These are phyloP conservation scores for Tympanuchus pallidicinctus DNA, from an alignment of 2,113 vertebrate species.

Conservation along the genomic window DNA sequence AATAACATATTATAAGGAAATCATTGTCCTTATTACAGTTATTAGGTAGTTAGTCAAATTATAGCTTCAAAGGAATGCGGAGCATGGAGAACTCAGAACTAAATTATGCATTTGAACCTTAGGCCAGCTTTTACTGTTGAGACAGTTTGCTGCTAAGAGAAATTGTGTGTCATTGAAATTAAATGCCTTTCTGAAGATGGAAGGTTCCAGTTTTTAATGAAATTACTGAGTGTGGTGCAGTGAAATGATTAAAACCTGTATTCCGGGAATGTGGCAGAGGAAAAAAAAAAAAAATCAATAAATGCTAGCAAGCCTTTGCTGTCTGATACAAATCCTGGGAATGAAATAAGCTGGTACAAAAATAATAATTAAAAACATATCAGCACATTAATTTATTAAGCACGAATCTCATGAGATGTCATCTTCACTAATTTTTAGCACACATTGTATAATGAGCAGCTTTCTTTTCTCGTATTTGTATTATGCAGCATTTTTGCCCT, in stretches of 20 bases:
- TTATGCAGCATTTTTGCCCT: conserved; percentile 88
- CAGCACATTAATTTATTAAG: conserved; percentile 91
- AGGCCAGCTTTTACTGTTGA: conserved; percentile 91
- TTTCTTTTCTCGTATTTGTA: conserved; percentile 84
- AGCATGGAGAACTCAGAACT: conserved; percentile 89
- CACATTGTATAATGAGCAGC: conserved; percentile 91
- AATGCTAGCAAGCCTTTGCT: conserved; percentile 84
- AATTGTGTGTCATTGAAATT: conserved; percentile 95
- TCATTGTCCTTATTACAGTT: conserved; percentile 93
- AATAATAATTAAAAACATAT: conserved; percentile 93
- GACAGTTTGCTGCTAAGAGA: conserved; percentile 88
- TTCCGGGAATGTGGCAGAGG: conserved; percentile 88
- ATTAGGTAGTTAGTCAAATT: conserved; percentile 94
- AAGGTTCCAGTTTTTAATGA: conserved; percentile 95
- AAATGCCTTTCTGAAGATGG: conserved; percentile 94
- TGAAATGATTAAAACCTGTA: conserved; percentile 98
- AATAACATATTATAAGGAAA: conserved; percentile 87
- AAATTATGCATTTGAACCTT: conserved; percentile 93
- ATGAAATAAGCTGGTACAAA: conserved; percentile 86
- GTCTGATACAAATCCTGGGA: conserved; percentile 81
- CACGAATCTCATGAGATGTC: conserved; percentile 85
- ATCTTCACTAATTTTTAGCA: conserved; percentile 89
- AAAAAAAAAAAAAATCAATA: conserved; percentile 89
- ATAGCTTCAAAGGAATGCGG: conserved; percentile 89
- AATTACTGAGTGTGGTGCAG: conserved; percentile 89